Percentiles rank a stretch among this genome's conserved stretches.
Evolutionary conservation across 2,113 vertebrate genomes (phyloP).

Genomic region (Forbesichthys papilliferus): DNA sequence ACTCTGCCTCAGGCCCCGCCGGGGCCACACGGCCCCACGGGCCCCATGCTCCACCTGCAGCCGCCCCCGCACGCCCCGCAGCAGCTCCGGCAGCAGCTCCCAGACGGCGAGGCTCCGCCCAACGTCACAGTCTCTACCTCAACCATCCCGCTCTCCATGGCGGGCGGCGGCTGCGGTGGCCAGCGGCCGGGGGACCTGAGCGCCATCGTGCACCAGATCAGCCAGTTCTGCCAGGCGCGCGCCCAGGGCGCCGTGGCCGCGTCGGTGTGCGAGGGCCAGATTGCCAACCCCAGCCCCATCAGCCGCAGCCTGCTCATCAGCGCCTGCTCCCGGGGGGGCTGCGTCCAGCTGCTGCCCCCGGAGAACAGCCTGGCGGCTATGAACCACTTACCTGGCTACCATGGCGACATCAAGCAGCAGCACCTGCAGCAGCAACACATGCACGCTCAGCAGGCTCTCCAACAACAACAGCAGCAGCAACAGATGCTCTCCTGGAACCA

Average conservation of each 20-base stretch:
- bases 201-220: constrained; percentile 98
- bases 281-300: constrained; percentile 97
- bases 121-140: constrained; percentile 99
- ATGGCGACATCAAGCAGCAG: constrained; percentile 85
- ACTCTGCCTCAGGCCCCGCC: constrained; percentile 68
- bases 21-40: constrained; percentile 70
- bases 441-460: constrained; percentile 71
- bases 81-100: constrained; percentile 90
- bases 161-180: constrained; percentile 76
- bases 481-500: constrained; percentile 88
- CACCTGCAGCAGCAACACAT: constrained; percentile 69
- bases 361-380: constrained; percentile 85
- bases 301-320: constrained; percentile 97
- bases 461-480: constrained; percentile 74
- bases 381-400: constrained; percentile 86
- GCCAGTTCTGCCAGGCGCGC: constrained; percentile 97
- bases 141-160: constrained; percentile 99
- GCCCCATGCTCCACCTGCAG: constrained; percentile 78
- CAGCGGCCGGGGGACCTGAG: constrained; percentile 93
- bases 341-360: constrained; percentile 86
- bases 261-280: constrained; percentile 98
- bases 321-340: constrained; percentile 94
- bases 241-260: constrained; percentile 88
- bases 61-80: constrained; percentile 80
- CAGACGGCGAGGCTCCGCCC: constrained; percentile 93